These are phyloP conservation scores for Callimorpha dominula DNA, from an alignment of 2,888 invertebrate species.

Conservation along the genomic window DNA sequence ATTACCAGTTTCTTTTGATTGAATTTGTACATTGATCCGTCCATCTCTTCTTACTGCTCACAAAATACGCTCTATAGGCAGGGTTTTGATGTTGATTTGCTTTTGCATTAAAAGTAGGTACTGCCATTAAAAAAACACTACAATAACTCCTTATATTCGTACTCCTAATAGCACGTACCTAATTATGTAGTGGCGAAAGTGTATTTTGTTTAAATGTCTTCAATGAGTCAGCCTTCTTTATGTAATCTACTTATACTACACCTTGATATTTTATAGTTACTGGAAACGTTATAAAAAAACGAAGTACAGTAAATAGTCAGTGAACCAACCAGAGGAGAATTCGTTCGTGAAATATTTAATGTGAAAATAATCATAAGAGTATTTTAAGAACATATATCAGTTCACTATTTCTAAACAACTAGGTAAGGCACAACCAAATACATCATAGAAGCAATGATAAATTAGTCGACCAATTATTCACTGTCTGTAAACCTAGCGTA, in stretches of 20 bases:
- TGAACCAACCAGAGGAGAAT: neutral
- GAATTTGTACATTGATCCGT: neutral
- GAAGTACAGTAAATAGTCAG: too few relatives aligned
- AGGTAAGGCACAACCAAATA: neutral
- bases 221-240: too few relatives aligned
- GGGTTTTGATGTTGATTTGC: slow-evolving; percentile 1
- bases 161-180: too few relatives aligned
- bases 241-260: too few relatives aligned
- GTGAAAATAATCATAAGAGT: slow-evolving; percentile 14
- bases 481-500: neutral
- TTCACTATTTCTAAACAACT: slow-evolving; percentile 5
- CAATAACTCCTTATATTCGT: too few relatives aligned
- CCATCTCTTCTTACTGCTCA: neutral
- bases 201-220: too few relatives aligned
- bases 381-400: neutral
- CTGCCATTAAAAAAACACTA: too few relatives aligned
- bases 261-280: too few relatives aligned
- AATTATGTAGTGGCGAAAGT: too few relatives aligned
- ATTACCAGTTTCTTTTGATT: neutral
- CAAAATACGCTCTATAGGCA: neutral
- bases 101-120: too few relatives aligned
- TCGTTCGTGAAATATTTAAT: slow-evolving; percentile 8
- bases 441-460: neutral
- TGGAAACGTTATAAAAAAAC: too few relatives aligned
- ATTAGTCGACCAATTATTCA: neutral